phyloP scores from a whole-genome alignment of 2,797 vertebrate genomes.

The Iguana delicatissima region DNA sequence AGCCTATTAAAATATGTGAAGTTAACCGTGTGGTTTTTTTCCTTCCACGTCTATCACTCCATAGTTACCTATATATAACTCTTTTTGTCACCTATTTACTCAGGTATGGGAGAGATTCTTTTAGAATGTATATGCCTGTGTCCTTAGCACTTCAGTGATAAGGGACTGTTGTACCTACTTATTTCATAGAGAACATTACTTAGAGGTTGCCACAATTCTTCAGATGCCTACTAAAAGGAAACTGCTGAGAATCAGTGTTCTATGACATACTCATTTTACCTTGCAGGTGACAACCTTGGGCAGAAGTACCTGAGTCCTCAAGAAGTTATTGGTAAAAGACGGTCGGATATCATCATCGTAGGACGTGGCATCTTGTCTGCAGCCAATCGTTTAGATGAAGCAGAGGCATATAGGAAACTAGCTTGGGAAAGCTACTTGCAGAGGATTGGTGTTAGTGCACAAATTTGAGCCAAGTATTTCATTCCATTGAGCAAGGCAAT shows the following conservation, averaged over 20 bases:
- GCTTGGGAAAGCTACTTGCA: constrained; percentile 91
- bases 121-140: not conserved
- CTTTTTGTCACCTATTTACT: not conserved
- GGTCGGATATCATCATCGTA: constrained; percentile 95
- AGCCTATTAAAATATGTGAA: not conserved
- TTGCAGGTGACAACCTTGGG: constrained; percentile 89
- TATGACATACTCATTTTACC: not conserved
- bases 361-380: constrained; percentile 90
- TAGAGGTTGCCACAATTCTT: not conserved
- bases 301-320: constrained; percentile 91
- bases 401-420: constrained; percentile 88
- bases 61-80: not conserved
- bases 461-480: not conserved
- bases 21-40: not conserved
- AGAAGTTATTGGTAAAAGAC: constrained; percentile 86
- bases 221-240: not conserved
- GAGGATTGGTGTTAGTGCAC: constrained; percentile 70
- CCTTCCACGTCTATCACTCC: not conserved
- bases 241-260: not conserved
- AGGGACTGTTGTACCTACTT: not conserved
- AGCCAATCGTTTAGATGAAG: constrained; percentile 81
- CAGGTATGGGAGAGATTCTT: not conserved
- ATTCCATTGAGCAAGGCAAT: not conserved
- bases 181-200: not conserved
- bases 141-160: not conserved